Percentiles rank a stretch among this genome's conserved stretches.
phyloP scores from a whole-genome alignment of 2,113 vertebrate species.

The Argyrosomus japonicus region DNA sequence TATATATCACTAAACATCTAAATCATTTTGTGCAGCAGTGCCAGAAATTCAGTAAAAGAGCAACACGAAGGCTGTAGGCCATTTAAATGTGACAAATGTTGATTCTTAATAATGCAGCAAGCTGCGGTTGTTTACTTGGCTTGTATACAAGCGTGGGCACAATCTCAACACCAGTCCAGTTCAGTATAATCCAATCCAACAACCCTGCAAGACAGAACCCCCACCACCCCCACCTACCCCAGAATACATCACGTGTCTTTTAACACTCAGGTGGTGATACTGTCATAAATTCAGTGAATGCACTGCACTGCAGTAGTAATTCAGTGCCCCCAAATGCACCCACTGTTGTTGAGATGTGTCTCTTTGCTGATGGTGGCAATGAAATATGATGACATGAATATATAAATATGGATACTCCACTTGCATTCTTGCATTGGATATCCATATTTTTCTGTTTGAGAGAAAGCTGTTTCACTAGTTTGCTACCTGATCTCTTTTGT shows the following conservation, averaged over 20 bases:
- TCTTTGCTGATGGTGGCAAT: slow-evolving; percentile 16
- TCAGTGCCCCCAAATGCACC: slow-evolving; percentile 41
- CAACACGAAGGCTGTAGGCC: not conserved
- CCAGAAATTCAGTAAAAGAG: not conserved
- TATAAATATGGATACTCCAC: slow-evolving; percentile 35
- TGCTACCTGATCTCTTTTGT: not conserved
- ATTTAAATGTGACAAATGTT: not conserved
- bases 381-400: slow-evolving; percentile 30
- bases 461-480: slow-evolving; percentile 13
- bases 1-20: not conserved
- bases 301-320: slow-evolving; percentile 71
- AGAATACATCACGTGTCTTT: slow-evolving; percentile 9
- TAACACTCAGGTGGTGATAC: slow-evolving; percentile 30
- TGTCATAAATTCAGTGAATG: slow-evolving; percentile 50
- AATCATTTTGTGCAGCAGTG: not conserved
- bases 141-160: not conserved
- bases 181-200: slow-evolving; percentile 2
- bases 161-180: not conserved
- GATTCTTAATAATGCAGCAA: slow-evolving; percentile 2
- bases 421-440: slow-evolving; percentile 30
- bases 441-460: not conserved
- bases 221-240: too few relatives aligned
- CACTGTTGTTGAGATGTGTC: slow-evolving; percentile 31
- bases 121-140: not conserved
- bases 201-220: slow-evolving; percentile 5